These are phyloP conservation scores for Apteryx mantelli DNA, from an alignment of 2,113 vertebrate species.

Conservation along the genomic window DNA sequence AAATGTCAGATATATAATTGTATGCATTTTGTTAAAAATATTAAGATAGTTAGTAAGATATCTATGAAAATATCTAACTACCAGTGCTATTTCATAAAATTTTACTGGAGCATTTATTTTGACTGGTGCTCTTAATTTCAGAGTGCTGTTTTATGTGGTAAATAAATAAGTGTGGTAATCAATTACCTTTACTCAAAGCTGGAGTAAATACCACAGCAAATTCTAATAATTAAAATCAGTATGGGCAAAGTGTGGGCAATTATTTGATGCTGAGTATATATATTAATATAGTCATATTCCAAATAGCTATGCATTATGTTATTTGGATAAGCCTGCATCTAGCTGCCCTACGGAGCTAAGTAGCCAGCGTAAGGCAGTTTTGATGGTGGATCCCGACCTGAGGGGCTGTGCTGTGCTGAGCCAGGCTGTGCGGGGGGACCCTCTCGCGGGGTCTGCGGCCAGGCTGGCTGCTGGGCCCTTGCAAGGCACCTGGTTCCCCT, in stretches of 20 bases:
- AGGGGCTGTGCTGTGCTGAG: not conserved
- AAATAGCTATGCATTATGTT: not conserved
- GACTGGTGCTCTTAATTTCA: not conserved
- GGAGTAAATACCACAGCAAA: not conserved
- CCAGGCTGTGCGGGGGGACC: not conserved
- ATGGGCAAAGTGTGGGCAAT: not conserved
- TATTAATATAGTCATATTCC: fast-evolving
- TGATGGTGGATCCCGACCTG: fast-evolving
- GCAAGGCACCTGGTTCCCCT: too few species aligned
- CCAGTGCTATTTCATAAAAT: not conserved
- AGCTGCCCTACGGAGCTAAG: not conserved
- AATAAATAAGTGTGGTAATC: not conserved
- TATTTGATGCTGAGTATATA: not conserved
- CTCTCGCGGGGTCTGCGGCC: not conserved
- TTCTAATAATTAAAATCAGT: not conserved
- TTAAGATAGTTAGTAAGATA: not conserved
- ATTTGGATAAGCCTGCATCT: fast-evolving
- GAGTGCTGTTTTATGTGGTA: not conserved
- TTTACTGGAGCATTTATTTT: not conserved
- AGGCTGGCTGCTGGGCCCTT: not conserved
- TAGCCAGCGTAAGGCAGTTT: not conserved
- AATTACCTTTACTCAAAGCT: not conserved
- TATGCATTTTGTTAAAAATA: not conserved
- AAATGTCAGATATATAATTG: not conserved
- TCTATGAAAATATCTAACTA: not conserved